Conservation (phyloP, 2,888 invertebrate species). For the Willowsia nigromaculata region DNA sequence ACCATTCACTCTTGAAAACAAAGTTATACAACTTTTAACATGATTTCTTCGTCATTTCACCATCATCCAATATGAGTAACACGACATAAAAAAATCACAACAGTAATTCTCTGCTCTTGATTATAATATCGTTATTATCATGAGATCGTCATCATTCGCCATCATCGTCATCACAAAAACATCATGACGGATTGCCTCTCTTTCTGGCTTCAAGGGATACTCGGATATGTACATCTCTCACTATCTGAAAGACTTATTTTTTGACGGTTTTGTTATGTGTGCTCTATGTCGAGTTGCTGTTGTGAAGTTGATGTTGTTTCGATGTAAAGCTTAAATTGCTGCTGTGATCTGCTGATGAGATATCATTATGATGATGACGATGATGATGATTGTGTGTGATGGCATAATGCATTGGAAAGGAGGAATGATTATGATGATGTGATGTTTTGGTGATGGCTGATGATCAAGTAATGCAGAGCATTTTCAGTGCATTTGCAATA, state of each 20-base stretch:
- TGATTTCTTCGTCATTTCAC: neutral
- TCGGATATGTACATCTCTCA: too few relatives aligned
- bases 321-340: slow-evolving; percentile 24
- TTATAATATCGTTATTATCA: slow-evolving; percentile 26
- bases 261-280: too few relatives aligned
- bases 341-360: slow-evolving; percentile 42
- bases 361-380: slow-evolving; percentile 24
- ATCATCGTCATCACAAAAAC: neutral
- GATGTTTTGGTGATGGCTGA: slow-evolving; percentile 14
- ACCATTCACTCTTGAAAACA: neutral
- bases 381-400: slow-evolving; percentile 1
- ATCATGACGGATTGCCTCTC: slow-evolving; percentile 16
- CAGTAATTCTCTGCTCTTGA: slow-evolving; percentile 23
- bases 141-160: too few relatives aligned
- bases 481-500: neutral
- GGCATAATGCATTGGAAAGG: slow-evolving; percentile 31
- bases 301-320: neutral
- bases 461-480: slow-evolving; percentile 44
- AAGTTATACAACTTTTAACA: neutral
- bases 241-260: too few relatives aligned
- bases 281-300: neutral
- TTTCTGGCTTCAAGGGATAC: slow-evolving; percentile 25
- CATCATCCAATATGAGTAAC: slow-evolving; percentile 8
- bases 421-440: too few relatives aligned
- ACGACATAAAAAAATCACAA: slow-evolving; percentile 34